A percentile compares a stretch with the other conserved stretches of the same genome.
These are phyloP conservation scores for Metellina segmentata DNA, from an alignment of 2,888 invertebrate genomes.

Conservation along the genomic window DNA sequence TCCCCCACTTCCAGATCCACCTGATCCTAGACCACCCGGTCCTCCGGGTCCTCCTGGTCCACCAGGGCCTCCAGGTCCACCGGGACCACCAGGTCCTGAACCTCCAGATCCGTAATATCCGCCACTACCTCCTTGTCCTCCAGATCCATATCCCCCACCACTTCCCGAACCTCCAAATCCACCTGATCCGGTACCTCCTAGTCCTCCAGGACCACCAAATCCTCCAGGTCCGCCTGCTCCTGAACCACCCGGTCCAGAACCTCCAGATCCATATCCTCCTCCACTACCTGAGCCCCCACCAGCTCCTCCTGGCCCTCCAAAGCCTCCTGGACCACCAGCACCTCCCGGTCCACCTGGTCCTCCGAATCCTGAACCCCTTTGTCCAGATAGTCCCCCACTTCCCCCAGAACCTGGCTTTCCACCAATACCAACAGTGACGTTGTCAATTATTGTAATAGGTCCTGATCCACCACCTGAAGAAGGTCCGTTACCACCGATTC, in stretches of 20 bases:
- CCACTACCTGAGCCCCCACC: neutral
- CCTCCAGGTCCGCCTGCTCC: neutral
- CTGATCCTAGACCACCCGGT: neutral
- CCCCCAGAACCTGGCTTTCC: neutral
- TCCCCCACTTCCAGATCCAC: neutral
- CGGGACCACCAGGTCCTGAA: neutral
- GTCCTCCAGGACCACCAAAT: neutral
- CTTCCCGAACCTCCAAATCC: neutral
- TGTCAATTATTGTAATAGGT: neutral
- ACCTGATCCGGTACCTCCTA: neutral
- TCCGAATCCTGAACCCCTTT: neutral
- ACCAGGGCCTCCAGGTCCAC: neutral
- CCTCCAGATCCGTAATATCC: neutral
- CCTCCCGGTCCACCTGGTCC: neutral
- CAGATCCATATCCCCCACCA: neutral
- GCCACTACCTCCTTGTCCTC: conserved; percentile 7
- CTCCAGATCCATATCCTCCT: neutral
- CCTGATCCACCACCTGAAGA: neutral
- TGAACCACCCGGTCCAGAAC: neutral
- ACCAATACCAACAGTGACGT: neutral
- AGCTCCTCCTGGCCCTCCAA: neutral
- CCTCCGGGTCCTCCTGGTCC: neutral
- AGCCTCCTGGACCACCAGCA: neutral
- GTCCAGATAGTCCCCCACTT: neutral
- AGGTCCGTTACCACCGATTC: neutral